phyloP scores from a whole-genome alignment of 2,113 vertebrate genomes.

The Bos javanicus region DNA sequence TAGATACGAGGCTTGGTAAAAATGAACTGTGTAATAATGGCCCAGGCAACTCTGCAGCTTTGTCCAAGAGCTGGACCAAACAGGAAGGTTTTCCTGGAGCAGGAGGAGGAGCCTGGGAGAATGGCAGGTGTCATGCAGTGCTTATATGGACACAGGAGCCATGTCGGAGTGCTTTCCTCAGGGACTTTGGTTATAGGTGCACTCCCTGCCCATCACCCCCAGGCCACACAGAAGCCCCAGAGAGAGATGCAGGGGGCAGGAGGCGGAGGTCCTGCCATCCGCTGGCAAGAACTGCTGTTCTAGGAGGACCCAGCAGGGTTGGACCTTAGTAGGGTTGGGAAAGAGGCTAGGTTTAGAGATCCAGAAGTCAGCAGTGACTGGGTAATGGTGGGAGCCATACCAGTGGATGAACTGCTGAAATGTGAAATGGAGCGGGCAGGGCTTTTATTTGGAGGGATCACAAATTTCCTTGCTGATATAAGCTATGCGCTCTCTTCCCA shows the following conservation, averaged over 20 bases:
- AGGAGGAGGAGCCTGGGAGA: neutral
- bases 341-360: neutral
- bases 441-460: neutral
- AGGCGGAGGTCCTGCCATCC: neutral
- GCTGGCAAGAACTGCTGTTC: neutral
- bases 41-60: neutral
- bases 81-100: neutral
- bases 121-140: neutral
- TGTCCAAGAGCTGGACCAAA: neutral
- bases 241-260: neutral
- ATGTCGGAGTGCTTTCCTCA: fast-evolving
- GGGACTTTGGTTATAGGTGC: neutral
- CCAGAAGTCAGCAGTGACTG: neutral
- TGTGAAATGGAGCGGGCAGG: neutral
- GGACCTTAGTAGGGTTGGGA: neutral
- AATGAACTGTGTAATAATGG: neutral
- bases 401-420: neutral
- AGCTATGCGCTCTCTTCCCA: neutral
- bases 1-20: neutral
- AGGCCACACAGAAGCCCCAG: neutral
- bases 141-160: neutral
- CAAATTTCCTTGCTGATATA: neutral
- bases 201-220: neutral
- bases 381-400: too few relatives aligned
- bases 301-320: neutral